Base-by-base conservation (phyloP, 1,140 invertebrate genomes). In the Eubasilissa regina region DNA sequence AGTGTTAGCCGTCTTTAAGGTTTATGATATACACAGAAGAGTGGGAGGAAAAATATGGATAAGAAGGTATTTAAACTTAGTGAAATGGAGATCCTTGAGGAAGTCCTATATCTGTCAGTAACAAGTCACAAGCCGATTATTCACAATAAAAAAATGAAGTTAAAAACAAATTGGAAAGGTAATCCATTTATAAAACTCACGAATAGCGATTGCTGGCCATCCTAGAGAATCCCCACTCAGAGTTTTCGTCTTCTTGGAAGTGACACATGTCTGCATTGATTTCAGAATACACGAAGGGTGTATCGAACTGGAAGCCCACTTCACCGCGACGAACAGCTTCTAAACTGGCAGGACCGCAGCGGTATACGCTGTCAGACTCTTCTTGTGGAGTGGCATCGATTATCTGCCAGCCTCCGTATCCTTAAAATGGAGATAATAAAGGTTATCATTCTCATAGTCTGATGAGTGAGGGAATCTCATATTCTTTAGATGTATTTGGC, bases 361-460 rank as follows among this genome's bases (percentile, higher is more conserved):
- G 90, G 79, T 90, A 92, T 0, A 92, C 87, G 84, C 91, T 87
- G 53, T 92, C 91, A 74, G 94, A 94, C 75, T 90, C 87, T 87
- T 95, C 94, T 85, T 95, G 95, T 4, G 94, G 94, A 12, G 94
- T 95, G 0, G 94, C 89, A 84, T 96, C 95, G 82, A 95, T 93
- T 7, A 93, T 92, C 85, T 95, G 94, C 94, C 94, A 95, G 6
- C 95, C 95, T 47, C 93, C 93, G 84, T 94, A 94, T 17, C 93
- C 94, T 84, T n/a, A n/a, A 82, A 60, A 68, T 51, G 13, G 19
- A n/a, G 11, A n/a, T 1, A 58, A 58, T 6, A 55, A 15, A 55
- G n/a, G n/a, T n/a, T n/a, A n/a, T n/a, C n/a, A n/a, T n/a, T n/a
- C n/a, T n/a, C n/a, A n/a, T n/a, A n/a, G n/a, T n/a, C n/a, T n/a